A percentile compares a stretch with the other conserved stretches of the same genome.
phyloP scores from a whole-genome alignment of 2,113 vertebrate species.

The Aspidoscelis tigris region DNA sequence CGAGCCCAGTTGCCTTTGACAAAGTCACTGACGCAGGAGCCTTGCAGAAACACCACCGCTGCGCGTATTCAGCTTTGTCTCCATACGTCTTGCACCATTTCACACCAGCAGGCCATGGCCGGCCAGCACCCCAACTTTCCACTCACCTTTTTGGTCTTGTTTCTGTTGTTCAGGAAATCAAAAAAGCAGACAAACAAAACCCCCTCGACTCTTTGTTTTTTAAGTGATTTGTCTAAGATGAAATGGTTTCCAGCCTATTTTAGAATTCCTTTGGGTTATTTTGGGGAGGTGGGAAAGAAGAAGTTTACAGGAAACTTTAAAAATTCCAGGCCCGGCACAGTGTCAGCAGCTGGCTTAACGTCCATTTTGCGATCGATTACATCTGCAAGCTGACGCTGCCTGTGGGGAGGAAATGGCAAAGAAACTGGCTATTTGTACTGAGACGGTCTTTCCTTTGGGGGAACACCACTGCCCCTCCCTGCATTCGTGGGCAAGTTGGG shows the following conservation, averaged over 20 bases:
- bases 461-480: constrained; percentile 28
- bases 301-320: constrained; percentile 40
- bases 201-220: neutral
- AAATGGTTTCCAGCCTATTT: constrained; percentile 50
- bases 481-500: constrained; percentile 31
- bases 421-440: constrained; percentile 39
- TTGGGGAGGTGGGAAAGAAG: constrained; percentile 16
- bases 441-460: constrained; percentile 58
- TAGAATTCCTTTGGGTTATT: constrained; percentile 44
- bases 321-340: constrained; percentile 50
- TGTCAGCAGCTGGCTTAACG: constrained; percentile 59
- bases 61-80: constrained; percentile 19
- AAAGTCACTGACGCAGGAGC: constrained; percentile 48
- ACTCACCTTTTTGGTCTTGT: constrained; percentile 57
- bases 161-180: constrained; percentile 4
- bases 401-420: constrained; percentile 38
- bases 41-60: constrained; percentile 11
- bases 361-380: constrained; percentile 57
- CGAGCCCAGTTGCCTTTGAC: constrained; percentile 20
- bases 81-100: constrained; percentile 51
- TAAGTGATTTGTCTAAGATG: constrained; percentile 34
- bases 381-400: constrained; percentile 38
- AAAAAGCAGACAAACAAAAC: neutral
- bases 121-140: constrained; percentile 27
- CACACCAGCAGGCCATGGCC: constrained; percentile 21